Conservation (phyloP, 2,888 invertebrate genomes). For the Drosophila kokeensis region DNA sequence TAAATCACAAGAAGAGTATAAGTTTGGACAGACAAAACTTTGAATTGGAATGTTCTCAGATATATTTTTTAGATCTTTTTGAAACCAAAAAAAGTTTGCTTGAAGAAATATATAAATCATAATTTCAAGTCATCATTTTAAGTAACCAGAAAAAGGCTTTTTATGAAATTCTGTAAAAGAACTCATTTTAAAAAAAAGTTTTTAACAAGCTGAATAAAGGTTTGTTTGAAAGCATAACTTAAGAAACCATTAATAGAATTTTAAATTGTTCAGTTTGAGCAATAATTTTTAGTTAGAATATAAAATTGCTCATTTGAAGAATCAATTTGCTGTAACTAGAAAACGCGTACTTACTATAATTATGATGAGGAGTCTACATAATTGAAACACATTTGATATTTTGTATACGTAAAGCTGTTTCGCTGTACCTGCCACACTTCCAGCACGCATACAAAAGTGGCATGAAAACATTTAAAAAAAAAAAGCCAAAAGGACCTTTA, state of each 20-base stretch:
- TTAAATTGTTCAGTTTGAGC: too few relatives aligned
- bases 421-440: background rate
- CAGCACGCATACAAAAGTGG: background rate
- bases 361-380: background rate
- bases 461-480: background rate
- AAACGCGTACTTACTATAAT: background rate
- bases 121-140: background rate
- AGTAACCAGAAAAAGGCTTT: too few relatives aligned
- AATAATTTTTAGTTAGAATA: too few relatives aligned
- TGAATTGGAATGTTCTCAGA: background rate
- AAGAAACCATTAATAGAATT: too few relatives aligned
- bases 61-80: background rate
- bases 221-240: background rate
- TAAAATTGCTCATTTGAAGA: background rate
- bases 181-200: background rate
- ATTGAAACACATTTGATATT: background rate
- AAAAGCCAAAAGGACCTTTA: background rate
- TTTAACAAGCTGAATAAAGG: background rate
- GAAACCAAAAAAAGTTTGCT: too few relatives aligned
- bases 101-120: too few relatives aligned
- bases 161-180: fast-evolving
- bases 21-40: background rate
- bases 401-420: background rate
- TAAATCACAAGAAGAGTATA: background rate
- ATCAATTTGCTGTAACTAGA: background rate